Conservation (phyloP, 2,113 vertebrate species). For the Myotis brandtii region DNA sequence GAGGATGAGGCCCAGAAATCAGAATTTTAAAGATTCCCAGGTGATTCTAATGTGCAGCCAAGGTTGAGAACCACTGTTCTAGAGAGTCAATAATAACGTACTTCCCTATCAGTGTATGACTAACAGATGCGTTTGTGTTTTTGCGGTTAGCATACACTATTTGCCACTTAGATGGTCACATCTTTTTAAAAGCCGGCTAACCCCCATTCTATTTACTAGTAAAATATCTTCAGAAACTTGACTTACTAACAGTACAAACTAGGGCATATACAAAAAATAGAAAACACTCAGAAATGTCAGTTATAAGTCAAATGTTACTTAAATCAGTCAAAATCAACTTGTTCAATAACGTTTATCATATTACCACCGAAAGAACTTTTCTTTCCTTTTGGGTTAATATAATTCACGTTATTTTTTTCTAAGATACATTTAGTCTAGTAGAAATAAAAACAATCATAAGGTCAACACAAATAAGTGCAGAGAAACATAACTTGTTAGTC, state of each 20-base stretch:
- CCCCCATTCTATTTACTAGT: not conserved
- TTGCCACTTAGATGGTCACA: not conserved
- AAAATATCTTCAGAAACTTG: not conserved
- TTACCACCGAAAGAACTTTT: not conserved
- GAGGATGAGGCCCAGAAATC: too few species aligned
- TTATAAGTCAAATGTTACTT: not conserved
- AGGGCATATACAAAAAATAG: not conserved
- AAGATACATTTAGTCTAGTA: not conserved
- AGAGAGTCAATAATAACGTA: not conserved
- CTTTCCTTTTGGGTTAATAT: not conserved
- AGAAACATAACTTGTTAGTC: constrained; percentile 23
- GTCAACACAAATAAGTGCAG: not conserved
- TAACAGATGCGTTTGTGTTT: not conserved
- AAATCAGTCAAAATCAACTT: not conserved
- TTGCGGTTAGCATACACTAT: not conserved
- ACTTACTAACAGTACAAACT: not conserved
- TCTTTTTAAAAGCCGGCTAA: not conserved
- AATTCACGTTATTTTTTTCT: not conserved
- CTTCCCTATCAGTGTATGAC: not conserved
- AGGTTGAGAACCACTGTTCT: too few species aligned
- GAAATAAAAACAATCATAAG: not conserved
- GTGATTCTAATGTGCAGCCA: too few species aligned
- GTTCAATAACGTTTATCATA: not conserved
- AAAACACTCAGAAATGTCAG: not conserved
- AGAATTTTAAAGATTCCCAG: too few species aligned